Conservation (phyloP, 2,113 vertebrate species). For the Uropsilus gracilis region DNA sequence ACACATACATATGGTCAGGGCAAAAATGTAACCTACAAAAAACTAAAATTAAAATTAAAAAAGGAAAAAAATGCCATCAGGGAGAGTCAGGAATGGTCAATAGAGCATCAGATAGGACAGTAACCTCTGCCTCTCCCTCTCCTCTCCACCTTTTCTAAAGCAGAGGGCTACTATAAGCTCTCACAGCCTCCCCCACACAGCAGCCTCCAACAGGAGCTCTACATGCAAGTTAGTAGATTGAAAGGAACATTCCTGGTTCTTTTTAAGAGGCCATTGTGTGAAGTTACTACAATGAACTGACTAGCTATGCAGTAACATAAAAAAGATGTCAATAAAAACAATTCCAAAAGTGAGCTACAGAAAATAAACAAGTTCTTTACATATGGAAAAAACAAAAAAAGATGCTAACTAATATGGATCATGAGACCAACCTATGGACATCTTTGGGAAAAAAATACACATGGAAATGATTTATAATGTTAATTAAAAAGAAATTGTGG, state of each 20-base stretch:
- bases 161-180: neutral
- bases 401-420: neutral
- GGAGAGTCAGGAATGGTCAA: neutral
- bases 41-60: no score
- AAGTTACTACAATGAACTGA: neutral
- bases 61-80: neutral
- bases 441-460: neutral
- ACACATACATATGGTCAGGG: no score
- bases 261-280: neutral
- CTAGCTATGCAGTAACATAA: neutral
- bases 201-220: fast-evolving
- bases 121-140: neutral
- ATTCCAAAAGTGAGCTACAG: neutral
- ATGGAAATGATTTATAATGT: neutral
- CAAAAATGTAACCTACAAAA: no score
- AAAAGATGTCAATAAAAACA: neutral
- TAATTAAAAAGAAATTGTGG: neutral
- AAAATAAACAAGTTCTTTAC: neutral
- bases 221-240: neutral
- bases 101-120: no score
- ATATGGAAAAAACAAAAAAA: neutral
- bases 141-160: neutral
- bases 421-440: neutral
- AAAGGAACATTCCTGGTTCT: neutral
- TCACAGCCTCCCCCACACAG: neutral